A percentile compares a stretch with the other conserved stretches of the same genome.
These are phyloP conservation scores for Oreotragus oreotragus DNA, from an alignment of 2,113 vertebrate genomes.

Conservation along the genomic window DNA sequence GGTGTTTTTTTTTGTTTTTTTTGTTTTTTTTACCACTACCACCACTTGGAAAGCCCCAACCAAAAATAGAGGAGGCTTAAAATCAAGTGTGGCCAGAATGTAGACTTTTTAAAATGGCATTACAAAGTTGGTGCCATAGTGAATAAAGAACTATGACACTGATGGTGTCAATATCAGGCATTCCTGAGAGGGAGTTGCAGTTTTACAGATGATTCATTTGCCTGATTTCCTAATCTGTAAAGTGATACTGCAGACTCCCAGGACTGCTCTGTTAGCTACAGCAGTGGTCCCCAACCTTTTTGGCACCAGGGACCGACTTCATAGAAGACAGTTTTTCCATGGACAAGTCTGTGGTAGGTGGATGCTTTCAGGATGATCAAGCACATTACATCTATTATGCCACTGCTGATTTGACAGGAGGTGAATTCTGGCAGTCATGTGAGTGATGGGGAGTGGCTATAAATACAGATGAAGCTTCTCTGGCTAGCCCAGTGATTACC, in stretches of 20 bases:
- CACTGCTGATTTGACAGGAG: not conserved
- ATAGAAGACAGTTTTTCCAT: not conserved
- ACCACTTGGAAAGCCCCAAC: not conserved
- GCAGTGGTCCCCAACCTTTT: not conserved
- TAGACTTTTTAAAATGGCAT: not conserved
- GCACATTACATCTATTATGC: not conserved
- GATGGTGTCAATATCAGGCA: not conserved
- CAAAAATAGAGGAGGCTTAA: not conserved
- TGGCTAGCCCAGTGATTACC: not conserved
- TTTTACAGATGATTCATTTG: not conserved
- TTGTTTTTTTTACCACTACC: not conserved
- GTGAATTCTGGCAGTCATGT: not conserved
- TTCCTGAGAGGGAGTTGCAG: not conserved
- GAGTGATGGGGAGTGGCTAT: not conserved
- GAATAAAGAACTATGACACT: not conserved
- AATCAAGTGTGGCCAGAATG: not conserved
- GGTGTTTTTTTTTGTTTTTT: too few relatives aligned
- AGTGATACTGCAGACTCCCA: not conserved
- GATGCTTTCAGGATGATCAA: not conserved
- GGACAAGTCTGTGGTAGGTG: not conserved
- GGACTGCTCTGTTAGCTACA: not conserved
- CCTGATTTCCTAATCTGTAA: not conserved
- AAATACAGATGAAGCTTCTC: not conserved
- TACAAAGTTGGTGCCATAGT: not conserved
- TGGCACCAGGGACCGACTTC: not conserved